phyloP scores from a whole-genome alignment of 1,140 invertebrate species.

The Drosophila dunni region DNA sequence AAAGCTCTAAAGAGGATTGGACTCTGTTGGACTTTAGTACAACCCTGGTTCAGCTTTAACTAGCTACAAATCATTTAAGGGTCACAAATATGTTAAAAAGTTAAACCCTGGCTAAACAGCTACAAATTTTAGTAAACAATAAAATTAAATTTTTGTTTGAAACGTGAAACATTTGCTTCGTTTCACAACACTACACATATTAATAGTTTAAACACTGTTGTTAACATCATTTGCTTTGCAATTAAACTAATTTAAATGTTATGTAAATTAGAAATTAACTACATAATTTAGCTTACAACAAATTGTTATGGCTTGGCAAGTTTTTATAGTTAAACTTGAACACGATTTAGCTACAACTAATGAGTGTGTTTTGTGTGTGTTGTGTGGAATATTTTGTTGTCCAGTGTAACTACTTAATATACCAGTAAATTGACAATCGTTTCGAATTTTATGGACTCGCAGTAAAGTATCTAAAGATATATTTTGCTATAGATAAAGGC shows the following conservation, averaged over 20 bases:
- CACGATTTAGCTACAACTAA: conserved; percentile 38
- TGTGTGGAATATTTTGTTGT: conserved; percentile 20
- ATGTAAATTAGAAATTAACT: conserved; percentile 16
- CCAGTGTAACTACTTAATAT: conserved; percentile 35
- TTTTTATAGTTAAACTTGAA: conserved; percentile 28
- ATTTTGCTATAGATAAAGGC: conserved; percentile 17
- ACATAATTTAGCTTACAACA: conserved; percentile 28
- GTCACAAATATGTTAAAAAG: neutral
- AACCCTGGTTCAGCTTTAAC: neutral
- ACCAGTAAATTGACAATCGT: conserved; percentile 9
- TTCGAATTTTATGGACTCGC: conserved; percentile 13
- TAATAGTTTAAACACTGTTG: neutral
- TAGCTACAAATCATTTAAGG: neutral
- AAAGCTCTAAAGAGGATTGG: too few species aligned
- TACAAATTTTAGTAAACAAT: conserved; percentile 27
- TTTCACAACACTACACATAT: conserved; percentile 46
- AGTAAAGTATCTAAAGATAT: conserved; percentile 11
- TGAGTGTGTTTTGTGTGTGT: conserved; percentile 24
- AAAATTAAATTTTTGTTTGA: neutral
- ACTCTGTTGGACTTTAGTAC: neutral
- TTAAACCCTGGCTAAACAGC: conserved; percentile 4
- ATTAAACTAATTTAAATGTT: conserved; percentile 15
- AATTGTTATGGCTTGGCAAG: neutral
- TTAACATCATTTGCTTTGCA: conserved; percentile 4
- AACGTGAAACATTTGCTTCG: conserved; percentile 19